Evolutionary conservation across 2,888 invertebrate genomes (phyloP).

Genomic region (Polydrusus tereticollis): DNA sequence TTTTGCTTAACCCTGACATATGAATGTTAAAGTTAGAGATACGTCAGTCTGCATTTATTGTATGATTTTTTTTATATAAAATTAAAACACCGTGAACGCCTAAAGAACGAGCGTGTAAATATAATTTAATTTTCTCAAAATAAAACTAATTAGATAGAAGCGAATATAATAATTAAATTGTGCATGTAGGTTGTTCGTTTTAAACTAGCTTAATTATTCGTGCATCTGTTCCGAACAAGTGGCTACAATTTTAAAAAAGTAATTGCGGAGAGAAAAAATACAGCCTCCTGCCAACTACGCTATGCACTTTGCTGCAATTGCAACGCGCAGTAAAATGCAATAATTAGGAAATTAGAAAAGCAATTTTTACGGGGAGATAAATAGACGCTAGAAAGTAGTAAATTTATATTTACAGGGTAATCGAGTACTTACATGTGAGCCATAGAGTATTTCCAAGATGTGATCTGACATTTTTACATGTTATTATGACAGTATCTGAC

Average conservation of each 20-base stretch:
- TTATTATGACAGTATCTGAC: no score
- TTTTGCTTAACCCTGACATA: no score
- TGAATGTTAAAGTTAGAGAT: no score
- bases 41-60: no score
- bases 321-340: conserved; percentile 33
- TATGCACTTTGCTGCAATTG: conserved; percentile 27
- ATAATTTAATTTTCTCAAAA: not conserved
- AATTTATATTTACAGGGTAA: no score
- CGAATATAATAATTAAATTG: not conserved
- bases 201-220: conserved; percentile 30
- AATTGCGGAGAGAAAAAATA: conserved; percentile 25
- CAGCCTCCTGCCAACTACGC: not conserved
- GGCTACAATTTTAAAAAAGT: conserved; percentile 29
- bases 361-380: not conserved
- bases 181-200: conserved; percentile 26
- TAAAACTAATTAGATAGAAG: not conserved
- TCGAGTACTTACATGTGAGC: no score
- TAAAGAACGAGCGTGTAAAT: not conserved
- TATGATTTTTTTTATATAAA: not conserved
- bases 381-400: no score
- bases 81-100: not conserved
- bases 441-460: no score
- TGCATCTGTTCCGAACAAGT: conserved; percentile 30
- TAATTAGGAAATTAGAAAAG: conserved; percentile 18
- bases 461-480: no score